Base-by-base conservation (phyloP, 2,888 invertebrate genomes). In the Andrena minutula region DNA sequence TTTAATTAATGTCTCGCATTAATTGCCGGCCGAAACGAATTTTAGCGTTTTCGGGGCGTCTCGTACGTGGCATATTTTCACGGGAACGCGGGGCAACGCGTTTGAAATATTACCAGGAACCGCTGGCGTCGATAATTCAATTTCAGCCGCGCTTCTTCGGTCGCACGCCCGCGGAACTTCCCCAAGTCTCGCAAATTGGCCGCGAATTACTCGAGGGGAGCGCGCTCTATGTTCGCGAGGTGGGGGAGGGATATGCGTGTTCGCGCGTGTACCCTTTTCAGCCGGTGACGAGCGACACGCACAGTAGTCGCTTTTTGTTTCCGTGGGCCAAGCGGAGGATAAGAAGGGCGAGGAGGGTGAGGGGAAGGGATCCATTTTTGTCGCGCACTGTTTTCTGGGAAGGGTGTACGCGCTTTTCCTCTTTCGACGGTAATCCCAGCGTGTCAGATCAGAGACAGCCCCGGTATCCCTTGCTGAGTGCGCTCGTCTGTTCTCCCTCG, bases 381-480 rank as follows among this genome's bases (percentile, higher is more conserved):
- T 79, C 86, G 87, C 89, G 89, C 86, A 88, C 88, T 86, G 83
- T 84, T 79, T 82, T 58, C 83, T 53, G 65, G 47, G 77, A 87
- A 88, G 83, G 79, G 85, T 66, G 77, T 88, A 90, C 88, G 90
- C 84, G 88, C 86, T 89, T 90, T 90, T 88, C 86, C 89, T 89
- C 87, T 91, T 89, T 88, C 85, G 87, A 82, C 83, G 87, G 88
- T 89, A 90, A 91, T 91, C 89, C 88, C 82, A 76, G 77, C 87
- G 87, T 86, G 89, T 91, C 90, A 87, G 90, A 91, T 90, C 88
- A 88, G 83, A 88, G 86, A 88, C 86, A 79, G 85, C 79, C 75
- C 20, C 49, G 84, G 86, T 86, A 87, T 90, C 89, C 88, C 86
- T 86, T 82, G 89, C 87, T 91, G 90, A 91, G 90, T 90, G 89